A percentile compares a stretch with the other conserved stretches of the same genome.
Evolutionary conservation across 30 jellyfish, hydroid and myxozoan species (phyloP).

Genomic region (Nemopilema nomurai): DNA sequence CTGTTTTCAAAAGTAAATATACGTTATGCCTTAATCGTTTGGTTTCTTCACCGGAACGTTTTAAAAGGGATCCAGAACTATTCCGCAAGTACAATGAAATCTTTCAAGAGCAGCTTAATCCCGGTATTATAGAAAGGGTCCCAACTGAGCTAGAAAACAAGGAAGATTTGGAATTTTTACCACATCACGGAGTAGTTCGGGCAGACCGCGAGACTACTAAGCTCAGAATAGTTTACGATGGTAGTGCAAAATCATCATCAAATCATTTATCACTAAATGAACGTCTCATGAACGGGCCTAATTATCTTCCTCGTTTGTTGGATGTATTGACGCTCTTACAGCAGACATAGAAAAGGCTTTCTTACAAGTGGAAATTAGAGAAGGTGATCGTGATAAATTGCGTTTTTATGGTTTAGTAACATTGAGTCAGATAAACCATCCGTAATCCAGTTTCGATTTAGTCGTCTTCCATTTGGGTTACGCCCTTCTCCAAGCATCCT

Average conservation of each 20-base stretch:
- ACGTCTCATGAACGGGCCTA: conserved; percentile 37
- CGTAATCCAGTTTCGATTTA: conserved; percentile 1
- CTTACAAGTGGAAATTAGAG: conserved; percentile 14
- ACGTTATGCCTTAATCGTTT: conserved; percentile 30
- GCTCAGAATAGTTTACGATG: conserved; percentile 39
- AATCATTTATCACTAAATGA: conserved; percentile 15
- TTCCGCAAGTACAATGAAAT: conserved; percentile 14
- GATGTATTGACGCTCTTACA: conserved; percentile 29
- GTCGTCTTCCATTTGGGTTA: conserved; percentile 16
- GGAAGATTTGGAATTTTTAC: conserved; percentile 33
- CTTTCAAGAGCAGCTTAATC: conserved; percentile 15
- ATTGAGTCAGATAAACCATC: conserved; percentile 7
- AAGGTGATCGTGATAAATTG: conserved; percentile 6
- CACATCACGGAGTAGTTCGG: conserved; percentile 40
- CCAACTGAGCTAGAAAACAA: conserved; percentile 20
- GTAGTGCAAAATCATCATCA: conserved; percentile 30
- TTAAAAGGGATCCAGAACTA: not conserved
- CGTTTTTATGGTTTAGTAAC: conserved; percentile 8
- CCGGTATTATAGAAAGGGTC: conserved; percentile 19
- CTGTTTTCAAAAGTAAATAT: conserved; percentile 28
- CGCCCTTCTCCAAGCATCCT: conserved; percentile 33
- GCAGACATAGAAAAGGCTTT: conserved; percentile 24
- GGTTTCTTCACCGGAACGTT: conserved; percentile 26
- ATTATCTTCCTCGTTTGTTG: conserved; percentile 10
- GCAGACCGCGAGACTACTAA: conserved; percentile 31